These are phyloP conservation scores for Brachionus calyciflorus DNA, from an alignment of 1,140 invertebrate genomes.

Conservation along the genomic window DNA sequence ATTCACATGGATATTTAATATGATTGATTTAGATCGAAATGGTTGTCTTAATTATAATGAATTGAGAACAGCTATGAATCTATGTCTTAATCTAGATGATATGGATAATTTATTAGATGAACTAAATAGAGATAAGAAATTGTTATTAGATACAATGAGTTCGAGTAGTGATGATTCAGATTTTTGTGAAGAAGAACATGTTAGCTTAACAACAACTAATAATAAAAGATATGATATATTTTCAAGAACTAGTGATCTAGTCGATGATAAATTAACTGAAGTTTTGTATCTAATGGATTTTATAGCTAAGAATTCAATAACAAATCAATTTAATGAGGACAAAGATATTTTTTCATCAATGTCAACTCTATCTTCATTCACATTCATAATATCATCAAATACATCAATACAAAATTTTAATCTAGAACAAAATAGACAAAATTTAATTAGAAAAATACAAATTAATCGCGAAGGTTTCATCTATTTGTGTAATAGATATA, in stretches of 20 bases:
- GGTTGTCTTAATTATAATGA: neutral
- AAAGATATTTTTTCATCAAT: neutral
- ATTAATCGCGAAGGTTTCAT: slow-evolving; percentile 23
- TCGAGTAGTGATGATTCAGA: slow-evolving; percentile 9
- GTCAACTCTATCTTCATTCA: neutral
- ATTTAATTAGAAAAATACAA: neutral
- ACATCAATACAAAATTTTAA: neutral
- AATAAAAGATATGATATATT: neutral
- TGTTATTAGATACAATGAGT: neutral
- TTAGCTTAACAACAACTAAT: too few relatives aligned
- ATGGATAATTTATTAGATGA: slow-evolving; percentile 17
- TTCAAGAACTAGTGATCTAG: slow-evolving; percentile 8
- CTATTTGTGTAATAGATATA: slow-evolving; percentile 12
- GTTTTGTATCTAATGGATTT: neutral
- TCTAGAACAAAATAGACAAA: neutral
- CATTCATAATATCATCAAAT: neutral
- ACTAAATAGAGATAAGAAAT: neutral
- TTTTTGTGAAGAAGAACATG: slow-evolving; percentile 13
- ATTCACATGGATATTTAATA: slow-evolving; percentile 45
- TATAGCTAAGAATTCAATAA: neutral
- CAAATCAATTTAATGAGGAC: neutral
- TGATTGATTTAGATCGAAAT: slow-evolving; percentile 38
- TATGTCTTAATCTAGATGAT: slow-evolving; percentile 7
- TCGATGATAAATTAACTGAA: slow-evolving; percentile 32
- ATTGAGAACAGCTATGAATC: neutral